These are phyloP conservation scores for Diarsia mendica DNA, from an alignment of 2,888 invertebrate genomes.

Conservation along the genomic window DNA sequence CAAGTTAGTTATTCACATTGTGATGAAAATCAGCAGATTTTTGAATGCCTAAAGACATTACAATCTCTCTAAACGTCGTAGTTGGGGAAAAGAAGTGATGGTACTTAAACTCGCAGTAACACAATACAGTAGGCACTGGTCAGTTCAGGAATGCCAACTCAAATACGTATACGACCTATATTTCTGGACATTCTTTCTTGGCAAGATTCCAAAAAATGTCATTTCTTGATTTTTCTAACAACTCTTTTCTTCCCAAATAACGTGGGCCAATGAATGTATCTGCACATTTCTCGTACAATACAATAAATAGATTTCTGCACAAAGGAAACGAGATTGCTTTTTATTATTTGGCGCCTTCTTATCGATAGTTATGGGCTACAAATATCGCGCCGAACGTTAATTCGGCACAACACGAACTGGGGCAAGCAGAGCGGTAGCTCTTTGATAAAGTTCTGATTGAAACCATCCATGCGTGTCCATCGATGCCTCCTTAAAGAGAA, in stretches of 20 bases:
- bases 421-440: constrained; percentile 6
- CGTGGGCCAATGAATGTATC: background rate
- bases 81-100: background rate
- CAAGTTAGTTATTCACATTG: background rate
- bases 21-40: background rate
- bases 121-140: background rate
- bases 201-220: constrained; percentile 1
- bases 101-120: background rate
- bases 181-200: background rate
- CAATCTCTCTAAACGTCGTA: background rate
- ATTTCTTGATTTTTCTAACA: background rate
- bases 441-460: constrained; percentile 40
- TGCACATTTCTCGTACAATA: background rate
- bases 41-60: background rate
- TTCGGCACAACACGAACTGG: constrained; percentile 25
- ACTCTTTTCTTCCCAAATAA: background rate
- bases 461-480: constrained; percentile 21
- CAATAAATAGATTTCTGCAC: background rate
- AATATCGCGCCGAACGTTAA: constrained; percentile 32
- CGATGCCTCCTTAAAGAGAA: background rate
- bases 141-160: background rate
- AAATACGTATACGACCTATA: background rate
- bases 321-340: constrained; percentile 28
- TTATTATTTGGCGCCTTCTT: constrained; percentile 23
- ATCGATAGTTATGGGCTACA: constrained; percentile 17